Evolutionary conservation across 1,140 invertebrate genomes (phyloP), one percentile per base, ranked within the genome.

Genomic region (Rhagoletis pomonella): DNA sequence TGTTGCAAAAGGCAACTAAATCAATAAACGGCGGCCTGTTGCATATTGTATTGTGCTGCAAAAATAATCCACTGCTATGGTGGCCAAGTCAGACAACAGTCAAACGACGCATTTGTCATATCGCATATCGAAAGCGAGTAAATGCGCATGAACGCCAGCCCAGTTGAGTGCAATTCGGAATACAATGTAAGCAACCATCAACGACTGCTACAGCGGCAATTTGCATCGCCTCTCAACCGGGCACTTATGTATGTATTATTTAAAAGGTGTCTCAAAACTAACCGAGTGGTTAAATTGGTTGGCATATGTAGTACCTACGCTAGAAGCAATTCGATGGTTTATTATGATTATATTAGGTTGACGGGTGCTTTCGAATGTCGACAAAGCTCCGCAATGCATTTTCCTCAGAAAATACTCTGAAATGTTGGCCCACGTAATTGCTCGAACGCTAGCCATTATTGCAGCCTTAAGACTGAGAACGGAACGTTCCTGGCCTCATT

Each of bases 51-150:
- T 39, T 67, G 64, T 29, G 14, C 67, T 3, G 12, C 29, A 65
- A 65, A n/a, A 69, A 69, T 29, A 69, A 39, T 39, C 19, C 29
- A 44, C 9, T 2, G 29, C 29, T 29, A 29, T 29, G 29, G 29
- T 69, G 4, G 42, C 65, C 69, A 5, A 19, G 47, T 55, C 50
- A 29, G 29, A 10, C 69, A 77, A 55, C 1, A 77, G 69, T 29
- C 47, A 81, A 55, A 81, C 29, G 73, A 58, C 44, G 73, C 73
- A 81, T 81, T 81, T 81, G 73, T 81, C 73, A 81, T 81, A 81
- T 81, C 73, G 73, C 73, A 14, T 55, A 81, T 19, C 19, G 73
- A 81, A 81, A 81, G 73, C 73, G 64, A 67, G 29, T 67, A 9
- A 9, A 67, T 10, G 64, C 64, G 44, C 44, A 17, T 81, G 17